Evolutionary conservation across 2,888 invertebrate genomes (phyloP).

Genomic region (Thereva nobilitata): DNA sequence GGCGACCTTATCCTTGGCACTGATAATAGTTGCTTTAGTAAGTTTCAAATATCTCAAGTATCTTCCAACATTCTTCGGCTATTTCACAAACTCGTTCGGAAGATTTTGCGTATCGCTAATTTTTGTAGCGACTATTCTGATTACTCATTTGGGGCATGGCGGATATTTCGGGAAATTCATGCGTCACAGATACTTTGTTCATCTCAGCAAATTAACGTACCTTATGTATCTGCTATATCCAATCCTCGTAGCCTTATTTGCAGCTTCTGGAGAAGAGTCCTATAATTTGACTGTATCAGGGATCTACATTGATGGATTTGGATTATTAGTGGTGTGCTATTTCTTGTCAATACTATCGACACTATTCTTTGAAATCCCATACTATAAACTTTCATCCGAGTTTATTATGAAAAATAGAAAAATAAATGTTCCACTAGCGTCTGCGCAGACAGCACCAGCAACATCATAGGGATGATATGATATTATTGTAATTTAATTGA

Average conservation of each 20-base stretch:
- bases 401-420: background rate
- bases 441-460: too few relatives aligned
- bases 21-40: too few relatives aligned
- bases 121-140: background rate
- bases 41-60: too few relatives aligned
- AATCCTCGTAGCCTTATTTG: background rate
- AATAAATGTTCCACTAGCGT: too few relatives aligned
- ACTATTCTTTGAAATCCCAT: conserved; percentile 12
- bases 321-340: background rate
- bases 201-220: conserved; percentile 1
- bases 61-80: background rate
- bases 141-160: background rate
- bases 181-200: background rate
- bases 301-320: conserved; percentile 10
- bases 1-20: too few relatives aligned
- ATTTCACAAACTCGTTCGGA: background rate
- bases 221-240: conserved; percentile 13
- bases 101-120: background rate
- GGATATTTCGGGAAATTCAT: background rate
- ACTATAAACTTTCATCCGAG: background rate
- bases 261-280: background rate
- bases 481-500: too few relatives aligned
- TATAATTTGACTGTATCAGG: background rate
- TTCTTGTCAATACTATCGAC: background rate
- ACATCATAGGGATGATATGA: too few relatives aligned